Conservation (phyloP, 2,113 vertebrate genomes). For the Enhydra lutris region DNA sequence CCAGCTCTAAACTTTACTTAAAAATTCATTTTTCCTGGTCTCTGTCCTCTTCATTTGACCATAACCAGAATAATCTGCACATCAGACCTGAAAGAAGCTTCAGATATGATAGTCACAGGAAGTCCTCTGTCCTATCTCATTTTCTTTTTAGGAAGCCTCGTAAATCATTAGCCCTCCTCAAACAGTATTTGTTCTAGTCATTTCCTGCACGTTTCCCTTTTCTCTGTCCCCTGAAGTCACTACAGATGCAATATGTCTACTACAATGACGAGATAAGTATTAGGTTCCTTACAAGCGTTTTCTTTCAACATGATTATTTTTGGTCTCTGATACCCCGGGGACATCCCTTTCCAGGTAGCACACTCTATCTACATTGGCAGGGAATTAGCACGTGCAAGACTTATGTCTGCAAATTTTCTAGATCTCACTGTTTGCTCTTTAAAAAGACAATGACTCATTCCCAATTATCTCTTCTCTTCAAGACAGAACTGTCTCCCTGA, state of each 20-base stretch:
- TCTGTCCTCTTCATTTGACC: neutral
- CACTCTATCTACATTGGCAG: neutral
- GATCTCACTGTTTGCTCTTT: neutral
- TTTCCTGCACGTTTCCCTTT: neutral
- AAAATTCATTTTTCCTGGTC: neutral
- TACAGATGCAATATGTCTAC: neutral
- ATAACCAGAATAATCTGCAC: neutral
- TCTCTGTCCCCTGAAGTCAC: neutral
- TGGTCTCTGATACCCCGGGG: neutral
- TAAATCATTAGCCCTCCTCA: neutral
- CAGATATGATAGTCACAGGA: neutral
- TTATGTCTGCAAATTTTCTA: neutral
- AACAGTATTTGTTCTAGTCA: neutral
- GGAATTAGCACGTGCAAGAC: neutral
- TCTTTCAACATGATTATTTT: slow-evolving; percentile 32
- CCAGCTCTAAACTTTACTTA: neutral
- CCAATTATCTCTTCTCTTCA: slow-evolving; percentile 24
- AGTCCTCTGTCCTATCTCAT: neutral
- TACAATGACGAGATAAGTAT: neutral
- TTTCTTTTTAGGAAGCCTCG: neutral
- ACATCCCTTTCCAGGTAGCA: neutral
- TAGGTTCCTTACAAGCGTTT: neutral
- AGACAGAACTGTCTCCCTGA: neutral
- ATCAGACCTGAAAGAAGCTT: neutral
- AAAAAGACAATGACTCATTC: slow-evolving; percentile 34